Evolutionary conservation across 2,888 invertebrate genomes (phyloP), one percentile per base, ranked within the genome.

Genomic region (Carabus problematicus): DNA sequence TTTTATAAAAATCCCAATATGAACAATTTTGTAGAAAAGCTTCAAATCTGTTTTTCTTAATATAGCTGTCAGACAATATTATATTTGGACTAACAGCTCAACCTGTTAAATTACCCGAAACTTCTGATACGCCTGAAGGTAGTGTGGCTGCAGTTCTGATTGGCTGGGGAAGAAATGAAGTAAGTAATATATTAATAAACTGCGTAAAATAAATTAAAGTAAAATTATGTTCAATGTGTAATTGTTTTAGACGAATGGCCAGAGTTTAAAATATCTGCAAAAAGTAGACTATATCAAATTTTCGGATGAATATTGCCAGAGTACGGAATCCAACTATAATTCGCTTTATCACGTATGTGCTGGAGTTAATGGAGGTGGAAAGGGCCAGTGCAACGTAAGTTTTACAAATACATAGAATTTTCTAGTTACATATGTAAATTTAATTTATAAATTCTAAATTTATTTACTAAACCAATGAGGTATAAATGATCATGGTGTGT

Each of bases 261-360:
- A 70, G 14, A 74, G 80, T 8, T 80, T 81, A 70, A 71, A 72
- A 9, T 72, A 76, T 16, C 72, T 84, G 40, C 82, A 83, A 70
- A 79, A 80, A 71, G 84, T 81, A 1, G 73, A 79, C 9, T 73
- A 84, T 39, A 76, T 78, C 56, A 74, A 79, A 14, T 82, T 80
- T 66, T 75, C 79, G 8, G 79, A 83, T 64, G 77, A 75, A 12
- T 80, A 81, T 70, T 84, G 84, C 72, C 76, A 75, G 12, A 71
- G 72, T 3, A 76, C 76, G 0, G 80, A 82, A 63, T 73, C 77
- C 49, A 70, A 72, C 0, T 73, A 75, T 59, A 76, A 80, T 19
- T 77, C 80, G 68, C 42, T 66, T 0, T 79, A 77, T n/a, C 81
- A 83, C 71, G 75, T 84, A 43, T 84, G 84, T 72, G 84, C 82